phyloP scores from a whole-genome alignment of 2,888 invertebrate species.

The Parasteatoda lunata region DNA sequence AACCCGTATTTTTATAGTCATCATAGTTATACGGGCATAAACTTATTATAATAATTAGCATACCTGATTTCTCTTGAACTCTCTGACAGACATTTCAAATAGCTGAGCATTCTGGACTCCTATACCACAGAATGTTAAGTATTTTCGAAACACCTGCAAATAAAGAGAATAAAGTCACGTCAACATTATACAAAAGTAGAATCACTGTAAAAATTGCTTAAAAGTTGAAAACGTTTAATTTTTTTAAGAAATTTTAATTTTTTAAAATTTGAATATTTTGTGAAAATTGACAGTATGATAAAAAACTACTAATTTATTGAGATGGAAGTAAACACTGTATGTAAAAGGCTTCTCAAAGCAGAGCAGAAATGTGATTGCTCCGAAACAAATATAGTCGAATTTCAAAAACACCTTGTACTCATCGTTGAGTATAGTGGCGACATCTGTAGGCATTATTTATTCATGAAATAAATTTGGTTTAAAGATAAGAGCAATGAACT shows the following conservation, averaged over 20 bases:
- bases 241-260: not conserved
- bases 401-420: no score
- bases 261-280: not conserved
- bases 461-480: no score
- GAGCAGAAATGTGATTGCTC: no score
- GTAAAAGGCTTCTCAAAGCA: no score
- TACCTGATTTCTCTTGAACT: constrained; percentile 92
- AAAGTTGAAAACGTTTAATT: not conserved
- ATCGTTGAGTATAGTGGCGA: no score
- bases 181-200: not conserved
- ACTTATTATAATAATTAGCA: constrained; percentile 48
- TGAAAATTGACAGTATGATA: not conserved
- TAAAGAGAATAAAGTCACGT: not conserved
- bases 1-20: not conserved
- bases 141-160: constrained; percentile 77
- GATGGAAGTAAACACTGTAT: no score
- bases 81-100: constrained; percentile 94
- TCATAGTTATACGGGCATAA: not conserved
- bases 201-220: not conserved
- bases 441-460: no score
- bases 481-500: no score
- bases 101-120: constrained; percentile 97
- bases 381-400: no score
- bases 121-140: constrained; percentile 95
- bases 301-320: not conserved